Evolutionary conservation across 2,797 vertebrate species (phyloP).

Genomic region (Phoxinus dragarum): DNA sequence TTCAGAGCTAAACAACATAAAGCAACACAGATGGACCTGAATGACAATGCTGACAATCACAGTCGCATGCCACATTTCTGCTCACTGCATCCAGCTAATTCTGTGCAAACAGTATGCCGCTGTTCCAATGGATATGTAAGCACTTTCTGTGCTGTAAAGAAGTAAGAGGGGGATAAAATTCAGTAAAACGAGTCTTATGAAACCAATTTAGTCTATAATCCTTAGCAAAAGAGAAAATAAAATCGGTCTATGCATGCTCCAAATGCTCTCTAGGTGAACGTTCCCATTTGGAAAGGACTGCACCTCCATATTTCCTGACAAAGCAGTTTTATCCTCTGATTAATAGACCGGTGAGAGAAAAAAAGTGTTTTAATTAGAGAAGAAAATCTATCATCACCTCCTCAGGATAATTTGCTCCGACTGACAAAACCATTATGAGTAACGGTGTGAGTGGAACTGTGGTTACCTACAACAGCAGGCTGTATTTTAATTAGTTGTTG

Average conservation of each 20-base stretch:
- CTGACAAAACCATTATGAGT: conserved; percentile 68
- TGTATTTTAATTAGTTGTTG: conserved; percentile 68
- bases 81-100: conserved; percentile 20
- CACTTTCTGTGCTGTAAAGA: conserved; percentile 21
- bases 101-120: background rate
- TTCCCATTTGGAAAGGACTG: conserved; percentile 52
- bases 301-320: conserved; percentile 61
- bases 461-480: conserved; percentile 68
- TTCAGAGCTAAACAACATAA: conserved; percentile 45
- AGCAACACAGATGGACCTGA: conserved; percentile 32
- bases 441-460: conserved; percentile 66
- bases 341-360: conserved; percentile 68
- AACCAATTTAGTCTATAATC: conserved; percentile 51
- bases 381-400: conserved; percentile 72
- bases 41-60: conserved; percentile 36
- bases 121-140: conserved; percentile 12
- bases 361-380: conserved; percentile 69
- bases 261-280: conserved; percentile 51
- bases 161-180: conserved; percentile 21
- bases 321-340: conserved; percentile 67
- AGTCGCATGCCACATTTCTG: conserved; percentile 22
- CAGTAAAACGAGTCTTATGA: conserved; percentile 27
- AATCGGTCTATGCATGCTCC: conserved; percentile 3
- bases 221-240: conserved; percentile 33
- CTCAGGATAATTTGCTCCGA: conserved; percentile 70